Evolutionary conservation across 2,888 invertebrate genomes (phyloP).

Genomic region (Lasius fuliginosus): DNA sequence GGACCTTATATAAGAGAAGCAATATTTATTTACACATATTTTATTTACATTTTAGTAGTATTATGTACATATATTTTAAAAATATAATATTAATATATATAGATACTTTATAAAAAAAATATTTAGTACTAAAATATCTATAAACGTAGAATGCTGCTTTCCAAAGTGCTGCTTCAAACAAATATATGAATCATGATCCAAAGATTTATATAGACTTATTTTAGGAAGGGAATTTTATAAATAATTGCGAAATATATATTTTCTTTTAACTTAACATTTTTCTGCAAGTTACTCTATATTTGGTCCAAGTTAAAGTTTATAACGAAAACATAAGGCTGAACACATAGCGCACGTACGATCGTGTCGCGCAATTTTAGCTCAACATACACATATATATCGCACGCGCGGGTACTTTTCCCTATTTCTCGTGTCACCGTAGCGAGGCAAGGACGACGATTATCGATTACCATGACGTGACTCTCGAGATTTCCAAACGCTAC

Average conservation of each 20-base stretch:
- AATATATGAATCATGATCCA: neutral
- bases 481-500: constrained; percentile 57
- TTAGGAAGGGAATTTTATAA: neutral
- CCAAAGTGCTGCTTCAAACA: neutral
- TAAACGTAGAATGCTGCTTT: neutral
- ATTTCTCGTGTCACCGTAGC: constrained; percentile 58
- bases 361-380: constrained; percentile 15
- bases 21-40: neutral
- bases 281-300: neutral
- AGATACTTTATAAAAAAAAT: neutral
- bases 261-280: neutral
- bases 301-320: neutral
- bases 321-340: neutral
- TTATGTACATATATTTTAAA: neutral
- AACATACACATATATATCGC: constrained; percentile 43
- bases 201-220: neutral
- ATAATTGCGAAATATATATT: neutral
- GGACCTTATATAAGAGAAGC: neutral
- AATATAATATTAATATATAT: neutral
- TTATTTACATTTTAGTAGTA: too few species aligned
- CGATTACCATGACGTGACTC: constrained; percentile 68
- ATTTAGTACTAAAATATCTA: neutral
- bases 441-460: constrained; percentile 65
- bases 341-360: neutral
- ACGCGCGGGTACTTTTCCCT: constrained; percentile 52